These are phyloP conservation scores for Chlamydotis undulata DNA, from an alignment of 2,113 vertebrate genomes.

Conservation along the genomic window DNA sequence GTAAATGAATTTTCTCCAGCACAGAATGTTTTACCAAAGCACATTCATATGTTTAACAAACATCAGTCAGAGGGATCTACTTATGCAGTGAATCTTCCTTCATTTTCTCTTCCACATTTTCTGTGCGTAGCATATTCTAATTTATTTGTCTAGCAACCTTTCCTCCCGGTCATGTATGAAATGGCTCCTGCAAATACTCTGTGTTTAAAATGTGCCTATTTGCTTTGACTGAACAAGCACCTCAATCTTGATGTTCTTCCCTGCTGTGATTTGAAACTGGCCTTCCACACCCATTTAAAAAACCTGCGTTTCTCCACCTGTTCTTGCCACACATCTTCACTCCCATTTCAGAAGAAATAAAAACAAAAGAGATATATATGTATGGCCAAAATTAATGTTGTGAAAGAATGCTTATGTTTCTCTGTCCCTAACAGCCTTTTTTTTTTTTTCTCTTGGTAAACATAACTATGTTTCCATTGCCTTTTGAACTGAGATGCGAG, in stretches of 20 bases:
- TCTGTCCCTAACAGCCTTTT: not conserved
- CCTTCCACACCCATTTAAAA: not conserved
- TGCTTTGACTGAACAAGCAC: not conserved
- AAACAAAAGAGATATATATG: not conserved
- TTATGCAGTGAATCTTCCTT: not conserved
- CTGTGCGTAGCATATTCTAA: not conserved
- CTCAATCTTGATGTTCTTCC: not conserved
- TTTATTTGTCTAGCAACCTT: not conserved
- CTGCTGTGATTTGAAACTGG: not conserved
- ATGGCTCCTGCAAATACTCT: not conserved
- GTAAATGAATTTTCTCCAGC: not conserved
- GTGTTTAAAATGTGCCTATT: not conserved
- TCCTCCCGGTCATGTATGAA: not conserved
- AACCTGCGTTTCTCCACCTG: not conserved
- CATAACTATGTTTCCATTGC: not conserved
- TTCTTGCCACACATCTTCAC: not conserved
- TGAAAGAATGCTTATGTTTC: not conserved
- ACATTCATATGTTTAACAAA: not conserved
- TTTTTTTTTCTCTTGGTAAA: not conserved
- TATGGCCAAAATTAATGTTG: not conserved
- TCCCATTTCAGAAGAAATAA: not conserved
- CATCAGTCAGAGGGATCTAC: not conserved
- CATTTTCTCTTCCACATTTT: not conserved
- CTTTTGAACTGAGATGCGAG: not conserved
- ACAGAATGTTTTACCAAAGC: not conserved